Conservation (phyloP, 2,888 invertebrate genomes). For the Agrotis puta region DNA sequence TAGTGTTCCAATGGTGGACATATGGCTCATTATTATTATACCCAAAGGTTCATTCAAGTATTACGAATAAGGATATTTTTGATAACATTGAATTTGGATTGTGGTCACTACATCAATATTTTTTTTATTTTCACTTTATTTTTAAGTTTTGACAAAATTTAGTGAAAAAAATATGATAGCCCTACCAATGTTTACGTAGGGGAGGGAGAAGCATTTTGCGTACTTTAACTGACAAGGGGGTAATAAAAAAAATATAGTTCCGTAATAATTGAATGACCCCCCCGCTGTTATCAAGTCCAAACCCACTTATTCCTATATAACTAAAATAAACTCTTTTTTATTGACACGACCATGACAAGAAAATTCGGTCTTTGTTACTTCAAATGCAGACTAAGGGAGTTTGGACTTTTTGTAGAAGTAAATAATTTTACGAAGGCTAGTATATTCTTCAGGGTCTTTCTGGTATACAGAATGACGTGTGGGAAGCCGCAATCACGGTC, state of each 20-base stretch:
- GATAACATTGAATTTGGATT: too few relatives aligned
- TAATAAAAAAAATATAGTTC: too few relatives aligned
- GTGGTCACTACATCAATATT: too few relatives aligned
- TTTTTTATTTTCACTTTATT: too few relatives aligned
- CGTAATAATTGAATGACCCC: too few relatives aligned
- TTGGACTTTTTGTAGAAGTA: slow-evolving; percentile 4
- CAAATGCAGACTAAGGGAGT: background rate
- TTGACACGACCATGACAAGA: background rate
- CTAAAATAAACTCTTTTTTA: background rate
- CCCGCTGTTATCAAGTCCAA: background rate
- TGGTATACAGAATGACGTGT: slow-evolving; percentile 91
- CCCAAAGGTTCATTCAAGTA: too few relatives aligned
- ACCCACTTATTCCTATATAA: background rate
- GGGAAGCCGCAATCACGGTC: slow-evolving; percentile 93
- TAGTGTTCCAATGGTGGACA: background rate
- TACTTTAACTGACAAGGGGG: too few relatives aligned
- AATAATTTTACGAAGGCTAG: slow-evolving; percentile 31
- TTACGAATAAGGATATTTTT: too few relatives aligned
- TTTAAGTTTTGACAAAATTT: too few relatives aligned
- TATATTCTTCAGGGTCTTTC: slow-evolving; percentile 77
- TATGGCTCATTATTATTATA: background rate
- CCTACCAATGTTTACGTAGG: too few relatives aligned
- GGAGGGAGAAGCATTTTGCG: too few relatives aligned
- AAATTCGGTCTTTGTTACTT: background rate
- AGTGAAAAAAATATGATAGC: too few relatives aligned